Evolutionary conservation across 2,797 vertebrate genomes (phyloP).

Genomic region (Lepidocolaptes lacrymiger): DNA sequence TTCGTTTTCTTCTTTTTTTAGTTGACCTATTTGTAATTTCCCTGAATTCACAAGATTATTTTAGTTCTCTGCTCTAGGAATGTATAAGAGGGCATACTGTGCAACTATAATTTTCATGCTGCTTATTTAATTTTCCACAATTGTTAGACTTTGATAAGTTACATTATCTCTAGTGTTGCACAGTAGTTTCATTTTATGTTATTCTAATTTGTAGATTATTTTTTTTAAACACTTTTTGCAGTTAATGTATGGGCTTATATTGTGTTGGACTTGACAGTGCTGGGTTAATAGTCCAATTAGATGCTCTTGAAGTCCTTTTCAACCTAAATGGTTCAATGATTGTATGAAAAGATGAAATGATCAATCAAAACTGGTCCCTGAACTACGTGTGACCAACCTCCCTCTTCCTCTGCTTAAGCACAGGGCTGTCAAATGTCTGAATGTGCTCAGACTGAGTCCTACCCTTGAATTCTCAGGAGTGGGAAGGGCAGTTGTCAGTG

Average conservation of each 20-base stretch:
- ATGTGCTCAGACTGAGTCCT: background rate
- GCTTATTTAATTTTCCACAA: background rate
- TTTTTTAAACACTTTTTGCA: background rate
- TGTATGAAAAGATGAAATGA: background rate
- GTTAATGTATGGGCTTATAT: background rate
- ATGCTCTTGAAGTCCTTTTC: background rate
- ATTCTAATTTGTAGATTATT: background rate
- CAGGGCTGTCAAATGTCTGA: background rate
- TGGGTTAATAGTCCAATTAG: background rate
- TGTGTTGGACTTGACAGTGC: background rate
- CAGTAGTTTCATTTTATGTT: background rate
- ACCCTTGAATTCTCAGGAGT: background rate
- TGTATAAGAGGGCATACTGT: background rate
- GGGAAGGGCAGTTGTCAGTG: background rate
- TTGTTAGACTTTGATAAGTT: background rate
- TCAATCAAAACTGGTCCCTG: background rate
- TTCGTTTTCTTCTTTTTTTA: fast-evolving
- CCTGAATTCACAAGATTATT: background rate
- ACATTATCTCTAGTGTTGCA: background rate
- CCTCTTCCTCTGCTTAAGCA: background rate
- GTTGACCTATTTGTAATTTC: background rate
- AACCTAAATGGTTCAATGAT: background rate
- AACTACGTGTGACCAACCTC: background rate
- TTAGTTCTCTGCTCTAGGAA: background rate
- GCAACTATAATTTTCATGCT: background rate